Evolutionary conservation across 2,888 invertebrate species (phyloP), one percentile per base, ranked within the genome.

Genomic region (Petrolisthes manimaculis): DNA sequence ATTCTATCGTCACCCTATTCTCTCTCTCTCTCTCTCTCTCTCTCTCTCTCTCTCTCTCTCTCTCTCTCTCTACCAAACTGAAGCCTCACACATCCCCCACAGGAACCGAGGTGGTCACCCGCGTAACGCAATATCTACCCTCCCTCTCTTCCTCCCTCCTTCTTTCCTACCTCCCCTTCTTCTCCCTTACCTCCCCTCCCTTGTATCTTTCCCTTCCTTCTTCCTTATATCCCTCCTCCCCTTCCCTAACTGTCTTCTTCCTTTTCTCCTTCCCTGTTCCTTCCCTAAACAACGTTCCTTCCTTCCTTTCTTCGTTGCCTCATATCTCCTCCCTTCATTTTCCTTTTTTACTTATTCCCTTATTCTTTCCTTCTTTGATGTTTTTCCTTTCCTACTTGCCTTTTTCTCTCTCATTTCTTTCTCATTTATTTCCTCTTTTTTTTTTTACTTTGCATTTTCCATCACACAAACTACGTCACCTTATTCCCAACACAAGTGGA

Each of bases 51-150:
- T 61, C 61, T 61, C 71, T 71, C 71, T 71, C 71, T 71, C 71
- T 71, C 71, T 71, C 71, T 71, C 71, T n/a, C 79, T 18, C 79
- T 6, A 6, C 14, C 79, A n/a, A 8, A 5, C 12, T n/a, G 79
- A 79, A 79, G 79, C 79, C 79, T 21, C 54, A 6, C 79, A n/a
- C 54, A 14, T 18, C 53, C 9, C 8, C 9, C 79, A 79, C 79
- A 79, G 79, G 79, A 79, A 79, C 79, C 55, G 55, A 54, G 18
- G 54, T 79, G 79, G 79, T 79, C 79, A 79, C 79, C 79, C 79
- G 55, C 79, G 79, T 79, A 79, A 79, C 79, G 54, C 79, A 71
- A 71, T 79, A 53, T 55, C 53, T 55, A 14, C 55, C 5, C 79
- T 18, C 79, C 55, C n/a, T n/a, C 71, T 18, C n/a, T n/a, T n/a